These are phyloP conservation scores for Anoplopoma fimbria DNA, from an alignment of 2,113 vertebrate species.

Conservation along the genomic window DNA sequence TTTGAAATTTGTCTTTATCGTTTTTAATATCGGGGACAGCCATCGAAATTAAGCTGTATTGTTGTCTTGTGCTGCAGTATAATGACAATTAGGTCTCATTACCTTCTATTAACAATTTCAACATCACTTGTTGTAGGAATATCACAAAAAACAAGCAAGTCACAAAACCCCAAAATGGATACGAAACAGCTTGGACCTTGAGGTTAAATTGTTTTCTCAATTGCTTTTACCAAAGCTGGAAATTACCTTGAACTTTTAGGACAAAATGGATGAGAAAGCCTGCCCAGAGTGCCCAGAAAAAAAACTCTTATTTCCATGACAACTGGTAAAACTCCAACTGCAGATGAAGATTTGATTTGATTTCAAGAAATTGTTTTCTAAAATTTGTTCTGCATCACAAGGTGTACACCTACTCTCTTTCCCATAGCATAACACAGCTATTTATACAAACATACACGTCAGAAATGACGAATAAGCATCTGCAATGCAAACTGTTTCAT, in stretches of 20 bases:
- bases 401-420: neutral
- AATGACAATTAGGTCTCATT: neutral
- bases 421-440: neutral
- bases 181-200: neutral
- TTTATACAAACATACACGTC: neutral
- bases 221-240: neutral
- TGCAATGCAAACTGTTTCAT: neutral
- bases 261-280: neutral
- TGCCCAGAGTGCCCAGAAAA: neutral
- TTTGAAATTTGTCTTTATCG: neutral
- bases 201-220: neutral
- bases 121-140: neutral
- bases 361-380: neutral
- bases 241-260: neutral
- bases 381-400: neutral
- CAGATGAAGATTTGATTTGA: neutral
- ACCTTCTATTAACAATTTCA: neutral
- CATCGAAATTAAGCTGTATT: neutral
- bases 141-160: neutral
- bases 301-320: neutral
- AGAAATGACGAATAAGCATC: neutral
- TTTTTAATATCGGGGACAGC: neutral
- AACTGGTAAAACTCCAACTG: neutral
- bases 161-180: neutral
- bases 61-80: no score